Evolutionary conservation across 1,140 invertebrate genomes (phyloP).

Genomic region (Orchesella cincta): DNA sequence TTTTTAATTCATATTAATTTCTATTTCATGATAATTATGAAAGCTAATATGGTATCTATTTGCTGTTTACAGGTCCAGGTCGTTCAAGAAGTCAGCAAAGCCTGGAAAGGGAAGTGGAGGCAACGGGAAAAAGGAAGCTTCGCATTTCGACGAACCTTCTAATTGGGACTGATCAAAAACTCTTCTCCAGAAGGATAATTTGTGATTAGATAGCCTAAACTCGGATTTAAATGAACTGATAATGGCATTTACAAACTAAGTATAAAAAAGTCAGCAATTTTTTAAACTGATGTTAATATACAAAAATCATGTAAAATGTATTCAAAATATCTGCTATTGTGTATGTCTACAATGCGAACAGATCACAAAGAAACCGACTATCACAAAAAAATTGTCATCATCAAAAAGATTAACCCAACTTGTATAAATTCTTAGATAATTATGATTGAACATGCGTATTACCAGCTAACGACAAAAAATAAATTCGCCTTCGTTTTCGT

Average conservation of each 20-base stretch:
- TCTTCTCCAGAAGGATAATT: not conserved
- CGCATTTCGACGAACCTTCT: not conserved
- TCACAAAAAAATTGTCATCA: too few relatives aligned
- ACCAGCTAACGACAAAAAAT: too few relatives aligned
- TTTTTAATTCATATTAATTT: not conserved
- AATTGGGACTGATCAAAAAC: slow-evolving; percentile 6
- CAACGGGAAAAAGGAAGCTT: not conserved
- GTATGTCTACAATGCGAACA: too few relatives aligned
- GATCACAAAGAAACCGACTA: too few relatives aligned
- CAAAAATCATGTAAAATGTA: too few relatives aligned
- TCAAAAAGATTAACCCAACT: too few relatives aligned
- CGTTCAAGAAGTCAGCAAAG: not conserved
- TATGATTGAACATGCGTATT: too few relatives aligned
- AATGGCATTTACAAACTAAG: not conserved
- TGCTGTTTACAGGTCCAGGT: not conserved
- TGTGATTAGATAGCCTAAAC: not conserved
- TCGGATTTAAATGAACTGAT: not conserved
- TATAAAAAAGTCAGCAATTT: too few relatives aligned
- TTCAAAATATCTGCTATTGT: too few relatives aligned
- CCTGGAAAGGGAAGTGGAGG: not conserved
- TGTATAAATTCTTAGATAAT: too few relatives aligned
- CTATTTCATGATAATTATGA: not conserved
- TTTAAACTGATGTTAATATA: too few relatives aligned
- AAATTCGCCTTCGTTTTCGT: too few relatives aligned
- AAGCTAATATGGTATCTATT: not conserved